These are phyloP conservation scores for Heliconius nattereri DNA, from an alignment of 1,140 invertebrate genomes.

Conservation along the genomic window DNA sequence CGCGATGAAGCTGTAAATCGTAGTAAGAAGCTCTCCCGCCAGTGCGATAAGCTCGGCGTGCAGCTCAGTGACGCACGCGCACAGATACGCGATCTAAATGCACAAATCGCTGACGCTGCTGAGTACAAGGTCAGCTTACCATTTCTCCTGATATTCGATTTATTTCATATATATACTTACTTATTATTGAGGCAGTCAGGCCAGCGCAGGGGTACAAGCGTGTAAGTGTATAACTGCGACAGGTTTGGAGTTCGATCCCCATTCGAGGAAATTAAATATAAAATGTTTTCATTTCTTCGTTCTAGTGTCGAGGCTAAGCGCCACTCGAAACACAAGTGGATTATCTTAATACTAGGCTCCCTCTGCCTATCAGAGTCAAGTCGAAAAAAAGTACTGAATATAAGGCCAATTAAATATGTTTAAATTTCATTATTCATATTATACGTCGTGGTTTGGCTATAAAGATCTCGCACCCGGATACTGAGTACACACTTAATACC, in stretches of 20 bases:
- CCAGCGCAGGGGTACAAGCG: no score
- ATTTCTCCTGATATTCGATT: not conserved
- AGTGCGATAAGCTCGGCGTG: conserved; percentile 87
- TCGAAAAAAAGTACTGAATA: not conserved
- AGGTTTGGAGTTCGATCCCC: no score
- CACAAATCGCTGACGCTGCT: conserved; percentile 89
- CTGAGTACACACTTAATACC: not conserved
- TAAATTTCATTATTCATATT: not conserved
- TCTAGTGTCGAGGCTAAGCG: no score
- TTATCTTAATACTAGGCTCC: no score
- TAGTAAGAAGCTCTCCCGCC: conserved; percentile 88
- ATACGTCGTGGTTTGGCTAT: not conserved
- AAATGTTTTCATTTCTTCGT: no score
- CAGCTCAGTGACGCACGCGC: conserved; percentile 88
- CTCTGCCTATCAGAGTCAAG: no score
- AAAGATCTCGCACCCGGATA: not conserved
- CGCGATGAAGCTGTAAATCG: conserved; percentile 88
- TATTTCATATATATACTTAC: not conserved
- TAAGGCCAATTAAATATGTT: not conserved
- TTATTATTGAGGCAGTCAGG: not conserved
- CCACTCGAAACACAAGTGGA: no score
- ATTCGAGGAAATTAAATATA: no score
- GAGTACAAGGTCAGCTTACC: conserved; percentile 86
- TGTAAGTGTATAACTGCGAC: no score
- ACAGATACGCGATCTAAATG: conserved; percentile 88